Base-by-base conservation (phyloP, 2,888 invertebrate species). In the Emmelina monodactyla region DNA sequence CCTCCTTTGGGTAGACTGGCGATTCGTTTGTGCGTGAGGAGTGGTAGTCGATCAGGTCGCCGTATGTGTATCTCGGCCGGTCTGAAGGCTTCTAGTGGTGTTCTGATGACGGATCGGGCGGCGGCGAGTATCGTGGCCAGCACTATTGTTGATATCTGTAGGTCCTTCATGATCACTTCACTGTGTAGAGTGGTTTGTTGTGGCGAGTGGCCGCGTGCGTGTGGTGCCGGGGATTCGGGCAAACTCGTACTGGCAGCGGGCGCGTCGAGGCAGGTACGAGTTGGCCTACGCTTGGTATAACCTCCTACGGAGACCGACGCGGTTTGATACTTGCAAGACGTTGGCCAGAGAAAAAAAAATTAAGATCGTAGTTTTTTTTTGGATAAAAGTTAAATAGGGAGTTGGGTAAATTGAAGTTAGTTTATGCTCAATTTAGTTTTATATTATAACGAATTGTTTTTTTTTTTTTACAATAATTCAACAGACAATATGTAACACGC, bases 11-110 rank as follows among this genome's bases (percentile, higher is more conserved):
- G 72, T 47, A 78, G 70, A 48, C 67, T 46, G 55, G 69, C 65
- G 54, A 80, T 72, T 59, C 76, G 81, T 62, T 82, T 81, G 56
- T 82, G 73, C 35, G 71, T 75, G 42, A 69, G 47, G 31, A 70
- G 50, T 14, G 70, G 72, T 42, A 79, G 56, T 45, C 68, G 75
- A 49, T 81, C 81, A 40, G 76, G 75, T 51, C 82, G 64, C 53
- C 79, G 65, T 40, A 82, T 59, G 49, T 82, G 72, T 35, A 73
- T 61, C 46, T 78, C 76, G 35, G 78, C 72, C 16, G 73, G 75
- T 45, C 76, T 76, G 55, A 82, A 83, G 31, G 83, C 83, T 53
- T 83, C 83, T 43, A 83, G 56, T n/a, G 83, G 83, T 33, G 84
- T 71, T 51, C 82, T 63, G 45, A 82, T 76, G 46, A 71, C 76